Percentiles rank a stretch among this genome's conserved stretches.
Conservation (phyloP, 1,140 invertebrate genomes). For the Neotoxoptera formosana region DNA sequence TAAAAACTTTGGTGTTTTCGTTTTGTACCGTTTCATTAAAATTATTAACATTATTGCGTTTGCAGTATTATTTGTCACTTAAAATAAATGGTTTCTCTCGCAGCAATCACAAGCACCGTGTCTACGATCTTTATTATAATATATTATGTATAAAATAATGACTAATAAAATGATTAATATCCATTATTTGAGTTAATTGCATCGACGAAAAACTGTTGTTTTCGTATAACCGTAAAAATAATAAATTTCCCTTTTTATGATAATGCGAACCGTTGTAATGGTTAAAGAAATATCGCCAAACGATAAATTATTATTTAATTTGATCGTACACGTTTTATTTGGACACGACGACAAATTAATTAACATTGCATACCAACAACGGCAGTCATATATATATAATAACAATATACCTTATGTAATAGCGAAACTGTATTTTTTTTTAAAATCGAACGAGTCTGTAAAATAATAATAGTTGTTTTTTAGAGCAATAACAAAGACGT, state of each 20-base stretch:
- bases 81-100: neutral
- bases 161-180: slow-evolving; percentile 10
- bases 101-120: neutral
- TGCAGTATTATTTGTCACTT: neutral
- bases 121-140: neutral
- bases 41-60: neutral
- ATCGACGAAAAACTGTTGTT: neutral
- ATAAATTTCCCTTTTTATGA: neutral
- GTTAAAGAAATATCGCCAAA: neutral
- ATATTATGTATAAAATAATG: neutral
- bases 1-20: neutral
- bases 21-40: slow-evolving; percentile 8
- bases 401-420: neutral
- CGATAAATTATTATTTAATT: neutral
- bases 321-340: neutral
- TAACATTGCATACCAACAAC: neutral
- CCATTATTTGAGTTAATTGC: neutral
- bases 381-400: neutral
- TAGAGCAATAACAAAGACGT: neutral
- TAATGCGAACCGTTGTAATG: neutral
- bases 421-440: neutral
- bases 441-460: neutral
- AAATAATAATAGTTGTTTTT: neutral
- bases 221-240: neutral
- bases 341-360: neutral